Conservation (phyloP, 2,113 vertebrate genomes). For the Corythoichthys haematopterus region DNA sequence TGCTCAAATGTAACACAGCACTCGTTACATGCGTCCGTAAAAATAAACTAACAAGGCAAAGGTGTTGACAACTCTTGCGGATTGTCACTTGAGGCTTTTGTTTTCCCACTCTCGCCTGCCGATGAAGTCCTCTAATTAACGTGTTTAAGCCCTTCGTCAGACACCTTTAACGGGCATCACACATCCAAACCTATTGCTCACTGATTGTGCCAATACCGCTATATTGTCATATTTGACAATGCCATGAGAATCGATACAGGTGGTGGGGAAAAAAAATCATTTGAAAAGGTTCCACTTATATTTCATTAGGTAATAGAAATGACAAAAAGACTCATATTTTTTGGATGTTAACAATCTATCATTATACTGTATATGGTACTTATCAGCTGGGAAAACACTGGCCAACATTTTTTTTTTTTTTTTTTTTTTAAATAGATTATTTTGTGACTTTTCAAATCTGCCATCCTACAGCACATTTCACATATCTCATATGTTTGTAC, state of each 20-base stretch:
- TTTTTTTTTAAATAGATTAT: no score
- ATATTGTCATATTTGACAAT: not conserved
- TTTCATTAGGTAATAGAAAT: no score
- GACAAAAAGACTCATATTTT: no score
- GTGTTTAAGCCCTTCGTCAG: slow-evolving; percentile 63
- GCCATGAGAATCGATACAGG: not conserved
- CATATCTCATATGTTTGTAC: no score
- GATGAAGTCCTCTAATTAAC: slow-evolving; percentile 54
- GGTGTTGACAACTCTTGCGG: slow-evolving; percentile 56
- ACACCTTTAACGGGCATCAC: slow-evolving; percentile 61
- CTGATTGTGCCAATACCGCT: slow-evolving; percentile 44
- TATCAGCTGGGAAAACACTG: no score
- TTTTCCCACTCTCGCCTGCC: slow-evolving; percentile 60
- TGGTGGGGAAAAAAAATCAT: no score
- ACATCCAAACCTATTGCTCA: slow-evolving; percentile 58
- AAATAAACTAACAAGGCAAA: slow-evolving; percentile 69
- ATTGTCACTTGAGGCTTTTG: slow-evolving; percentile 59
- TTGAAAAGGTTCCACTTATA: no score
- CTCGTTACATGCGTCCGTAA: slow-evolving; percentile 12
- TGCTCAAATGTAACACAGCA: not conserved
- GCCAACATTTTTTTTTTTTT: no score
- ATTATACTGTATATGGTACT: no score
- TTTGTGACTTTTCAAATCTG: no score
- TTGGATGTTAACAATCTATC: no score
- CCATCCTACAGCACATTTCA: no score